Evolutionary conservation across 2,888 invertebrate species (phyloP), one percentile per base, ranked within the genome.

Genomic region (Cheilosia grossa): DNA sequence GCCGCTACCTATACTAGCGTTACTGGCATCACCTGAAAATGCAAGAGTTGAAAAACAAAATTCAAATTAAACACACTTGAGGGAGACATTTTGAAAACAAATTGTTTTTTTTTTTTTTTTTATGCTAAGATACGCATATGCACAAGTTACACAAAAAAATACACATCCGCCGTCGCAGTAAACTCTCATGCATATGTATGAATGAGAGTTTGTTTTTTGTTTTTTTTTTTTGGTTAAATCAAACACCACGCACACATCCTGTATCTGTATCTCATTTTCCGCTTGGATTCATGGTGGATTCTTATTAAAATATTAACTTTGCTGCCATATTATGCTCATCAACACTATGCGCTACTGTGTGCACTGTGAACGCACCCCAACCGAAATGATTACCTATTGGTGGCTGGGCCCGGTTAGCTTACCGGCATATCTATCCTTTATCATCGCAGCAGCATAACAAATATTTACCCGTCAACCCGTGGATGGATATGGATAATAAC

Each of bases 1-100:
- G 86, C 98, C 99, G 90, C 98, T 98, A 89, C 99, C 99, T 93
- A 99, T 98, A 94, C 98, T 98, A 93, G 98, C 97, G 92, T 98
- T 98, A 94, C 97, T 97, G 92, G 98, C 98, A 93, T 99, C 98
- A 94, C 98, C 98, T 98, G 94, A 87, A 94, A 94, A 91, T 92
- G 90, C 89, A 89, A 86, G 73, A 86, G 73, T 82, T 86, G 82
- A 86, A 86, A 86, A 86, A 82, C 82, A 86, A 86, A 77, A 86
- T 86, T 86, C 82, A 78, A 86, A 86, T 86, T 86, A 86, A 86
- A 82, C 82, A 86, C 82, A 82, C 80, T 82, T 78, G 74, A 74
- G 59, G 33, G 54, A 37, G 67, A 80, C 53, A 67, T 67, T 74
- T 42, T 42, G 51, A 64, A 47, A n/a, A 2, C 1, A 21, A 30